These are phyloP conservation scores for Periophthalmodon schlosseri DNA, from an alignment of 2,113 vertebrate species.

Conservation along the genomic window DNA sequence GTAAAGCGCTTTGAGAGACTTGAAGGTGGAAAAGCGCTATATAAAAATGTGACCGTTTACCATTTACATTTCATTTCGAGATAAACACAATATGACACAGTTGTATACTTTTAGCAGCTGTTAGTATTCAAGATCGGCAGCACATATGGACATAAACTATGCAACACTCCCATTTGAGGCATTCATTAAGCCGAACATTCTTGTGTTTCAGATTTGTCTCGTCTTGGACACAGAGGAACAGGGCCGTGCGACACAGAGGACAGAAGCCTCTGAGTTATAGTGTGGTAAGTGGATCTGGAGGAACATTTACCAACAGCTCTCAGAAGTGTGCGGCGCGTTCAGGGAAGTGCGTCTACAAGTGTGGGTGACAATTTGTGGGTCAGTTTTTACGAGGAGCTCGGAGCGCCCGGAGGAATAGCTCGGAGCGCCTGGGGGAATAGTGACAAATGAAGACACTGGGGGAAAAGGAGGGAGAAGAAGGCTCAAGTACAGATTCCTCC, in stretches of 20 bases:
- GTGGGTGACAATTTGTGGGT: constrained; percentile 15
- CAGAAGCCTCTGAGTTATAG: constrained; percentile 10
- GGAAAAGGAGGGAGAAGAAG: constrained; percentile 10
- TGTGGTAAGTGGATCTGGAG: constrained; percentile 17
- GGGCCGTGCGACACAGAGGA: neutral
- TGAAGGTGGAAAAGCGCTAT: too few relatives aligned
- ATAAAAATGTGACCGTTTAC: too few relatives aligned
- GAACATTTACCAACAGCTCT: constrained; percentile 25
- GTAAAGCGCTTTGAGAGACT: too few relatives aligned
- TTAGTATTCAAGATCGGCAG: neutral
- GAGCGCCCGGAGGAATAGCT: neutral
- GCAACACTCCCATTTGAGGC: constrained; percentile 44
- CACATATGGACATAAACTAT: constrained; percentile 46
- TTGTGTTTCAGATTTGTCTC: constrained; percentile 41
- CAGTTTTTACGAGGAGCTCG: constrained; percentile 1
- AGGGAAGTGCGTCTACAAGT: constrained; percentile 10
- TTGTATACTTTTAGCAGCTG: too few relatives aligned
- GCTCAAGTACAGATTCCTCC: constrained; percentile 5
- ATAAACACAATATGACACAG: too few relatives aligned
- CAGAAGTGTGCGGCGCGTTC: constrained; percentile 8
- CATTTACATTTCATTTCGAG: too few relatives aligned
- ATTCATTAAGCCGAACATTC: constrained; percentile 43
- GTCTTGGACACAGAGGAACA: constrained; percentile 22
- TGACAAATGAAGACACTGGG: constrained; percentile 14
- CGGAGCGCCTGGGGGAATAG: neutral